Conservation (phyloP, 2,113 vertebrate genomes). For the Puntigrus tetrazona region DNA sequence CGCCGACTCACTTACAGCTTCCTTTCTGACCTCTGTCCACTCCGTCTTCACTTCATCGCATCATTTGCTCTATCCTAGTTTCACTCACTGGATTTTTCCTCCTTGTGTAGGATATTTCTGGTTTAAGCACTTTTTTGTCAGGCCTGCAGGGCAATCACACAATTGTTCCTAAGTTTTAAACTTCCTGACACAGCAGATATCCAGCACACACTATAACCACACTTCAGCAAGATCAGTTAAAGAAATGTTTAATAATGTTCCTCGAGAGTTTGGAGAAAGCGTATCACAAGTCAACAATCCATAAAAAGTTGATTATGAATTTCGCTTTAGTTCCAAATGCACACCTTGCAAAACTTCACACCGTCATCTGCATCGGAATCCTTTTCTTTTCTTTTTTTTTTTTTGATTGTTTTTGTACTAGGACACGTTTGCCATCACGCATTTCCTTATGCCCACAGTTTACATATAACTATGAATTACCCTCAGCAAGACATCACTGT, state of each 20-base stretch:
- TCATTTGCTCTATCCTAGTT: background rate
- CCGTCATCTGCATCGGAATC: background rate
- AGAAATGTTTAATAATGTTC: slow-evolving; percentile 10
- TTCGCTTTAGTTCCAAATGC: background rate
- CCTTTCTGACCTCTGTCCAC: slow-evolving; percentile 27
- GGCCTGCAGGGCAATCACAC: slow-evolving; percentile 40
- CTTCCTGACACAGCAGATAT: slow-evolving; percentile 40
- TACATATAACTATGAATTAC: background rate
- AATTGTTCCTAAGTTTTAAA: slow-evolving; percentile 29
- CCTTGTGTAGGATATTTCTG: slow-evolving; percentile 27
- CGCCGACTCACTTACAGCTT: slow-evolving; percentile 17
- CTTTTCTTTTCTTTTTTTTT: background rate
- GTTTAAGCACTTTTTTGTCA: slow-evolving; percentile 39
- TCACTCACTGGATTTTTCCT: slow-evolving; percentile 31
- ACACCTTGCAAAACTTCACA: background rate
- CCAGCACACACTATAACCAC: background rate
- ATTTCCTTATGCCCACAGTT: background rate
- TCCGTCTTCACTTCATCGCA: slow-evolving; percentile 14
- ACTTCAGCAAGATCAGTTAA: slow-evolving; percentile 27
- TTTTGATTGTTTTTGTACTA: background rate
- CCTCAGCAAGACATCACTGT: background rate
- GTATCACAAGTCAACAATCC: slow-evolving; percentile 18
- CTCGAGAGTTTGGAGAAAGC: slow-evolving; percentile 13
- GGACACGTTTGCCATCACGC: background rate
- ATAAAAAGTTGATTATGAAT: slow-evolving; percentile 28